Percentiles rank a stretch among this genome's conserved stretches.
phyloP scores from a whole-genome alignment of 1,140 invertebrate species.

The Philaenus spumarius region DNA sequence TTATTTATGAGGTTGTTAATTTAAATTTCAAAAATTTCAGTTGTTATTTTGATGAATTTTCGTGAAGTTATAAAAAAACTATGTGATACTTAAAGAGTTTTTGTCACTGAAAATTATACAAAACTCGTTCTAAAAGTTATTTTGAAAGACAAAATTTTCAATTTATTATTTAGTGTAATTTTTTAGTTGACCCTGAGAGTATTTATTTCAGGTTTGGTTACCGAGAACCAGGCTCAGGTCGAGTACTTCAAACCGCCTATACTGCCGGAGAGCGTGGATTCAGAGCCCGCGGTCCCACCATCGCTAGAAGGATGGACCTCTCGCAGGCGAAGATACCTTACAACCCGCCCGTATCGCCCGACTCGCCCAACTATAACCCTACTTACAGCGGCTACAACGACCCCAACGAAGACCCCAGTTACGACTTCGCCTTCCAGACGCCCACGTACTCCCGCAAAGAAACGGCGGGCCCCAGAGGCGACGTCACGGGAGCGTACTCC shows the following conservation, averaged over 20 bases:
- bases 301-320: slow-evolving; percentile 58
- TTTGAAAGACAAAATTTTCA: background rate
- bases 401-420: slow-evolving; percentile 63
- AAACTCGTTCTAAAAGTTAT: background rate
- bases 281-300: slow-evolving; percentile 57
- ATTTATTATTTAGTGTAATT: background rate
- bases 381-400: slow-evolving; percentile 59
- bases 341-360: slow-evolving; percentile 29
- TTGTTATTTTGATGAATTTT: too few relatives aligned
- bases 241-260: slow-evolving; percentile 57
- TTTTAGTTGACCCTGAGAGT: background rate
- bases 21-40: too few relatives aligned
- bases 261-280: slow-evolving; percentile 65
- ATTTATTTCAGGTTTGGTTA: slow-evolving; percentile 49
- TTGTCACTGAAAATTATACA: background rate
- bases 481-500: slow-evolving; percentile 51
- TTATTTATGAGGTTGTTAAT: too few relatives aligned
- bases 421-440: slow-evolving; percentile 56
- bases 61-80: too few relatives aligned
- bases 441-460: slow-evolving; percentile 56
- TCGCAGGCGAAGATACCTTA: slow-evolving; percentile 50
- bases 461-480: slow-evolving; percentile 49
- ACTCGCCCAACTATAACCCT: slow-evolving; percentile 38
- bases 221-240: slow-evolving; percentile 55
- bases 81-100: background rate